These are phyloP conservation scores for Papilio gigon DNA, from an alignment of 2,888 invertebrate species.

Conservation along the genomic window DNA sequence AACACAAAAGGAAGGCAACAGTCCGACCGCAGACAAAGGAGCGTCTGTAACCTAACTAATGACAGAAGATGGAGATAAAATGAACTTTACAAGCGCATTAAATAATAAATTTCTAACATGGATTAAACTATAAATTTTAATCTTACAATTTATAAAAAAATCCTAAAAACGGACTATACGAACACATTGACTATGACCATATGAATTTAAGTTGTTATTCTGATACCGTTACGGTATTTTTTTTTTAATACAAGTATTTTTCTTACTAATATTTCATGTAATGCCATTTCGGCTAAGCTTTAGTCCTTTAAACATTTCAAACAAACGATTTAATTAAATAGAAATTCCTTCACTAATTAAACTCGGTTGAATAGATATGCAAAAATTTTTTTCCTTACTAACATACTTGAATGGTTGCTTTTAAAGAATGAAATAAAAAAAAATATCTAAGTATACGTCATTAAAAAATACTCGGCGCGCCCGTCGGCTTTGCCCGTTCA, in stretches of 20 bases:
- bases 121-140: no score
- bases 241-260: no score
- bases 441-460: constrained; percentile 33
- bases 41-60: constrained; percentile 1
- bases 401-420: constrained; percentile 12
- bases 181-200: no score
- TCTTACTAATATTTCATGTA: no score
- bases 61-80: constrained; percentile 18
- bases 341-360: neutral
- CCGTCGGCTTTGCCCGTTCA: constrained; percentile 25
- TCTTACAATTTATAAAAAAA: no score
- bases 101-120: neutral
- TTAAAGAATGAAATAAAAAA: constrained; percentile 30
- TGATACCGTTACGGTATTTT: no score
- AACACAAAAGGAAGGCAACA: constrained; percentile 28
- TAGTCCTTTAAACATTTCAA: no score
- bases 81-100: constrained; percentile 3
- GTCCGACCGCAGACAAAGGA: constrained; percentile 13
- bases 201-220: no score
- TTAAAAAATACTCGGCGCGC: constrained; percentile 40
- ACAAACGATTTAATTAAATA: neutral
- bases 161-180: no score
- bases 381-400: neutral
- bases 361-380: neutral
- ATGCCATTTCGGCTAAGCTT: no score